Percentiles rank a stretch among this genome's conserved stretches.
Evolutionary conservation across 2,888 invertebrate species (phyloP).

Genomic region (Cremastinae sp.): DNA sequence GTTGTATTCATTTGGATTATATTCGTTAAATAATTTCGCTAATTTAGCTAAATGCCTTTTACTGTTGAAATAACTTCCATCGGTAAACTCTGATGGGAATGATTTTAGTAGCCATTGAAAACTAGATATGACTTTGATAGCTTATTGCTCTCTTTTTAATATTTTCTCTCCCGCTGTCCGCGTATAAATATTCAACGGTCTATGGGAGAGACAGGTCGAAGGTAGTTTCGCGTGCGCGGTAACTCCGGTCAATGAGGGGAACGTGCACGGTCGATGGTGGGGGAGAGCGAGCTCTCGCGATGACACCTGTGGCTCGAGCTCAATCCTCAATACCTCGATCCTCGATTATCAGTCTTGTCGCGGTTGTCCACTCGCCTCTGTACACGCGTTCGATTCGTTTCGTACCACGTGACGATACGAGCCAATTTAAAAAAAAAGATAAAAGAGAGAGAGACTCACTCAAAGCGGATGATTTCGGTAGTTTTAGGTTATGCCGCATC

Average conservation of each 20-base stretch:
- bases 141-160: no score
- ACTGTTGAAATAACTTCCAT: no score
- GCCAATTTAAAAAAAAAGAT: conserved; percentile 39
- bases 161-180: no score
- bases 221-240: conserved; percentile 57
- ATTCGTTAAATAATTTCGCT: no score
- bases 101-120: no score
- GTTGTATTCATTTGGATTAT: no score
- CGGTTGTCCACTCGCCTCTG: conserved; percentile 76
- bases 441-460: conserved; percentile 16
- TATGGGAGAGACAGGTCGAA: conserved; percentile 33
- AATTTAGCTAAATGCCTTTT: no score
- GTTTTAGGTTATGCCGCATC: conserved; percentile 30
- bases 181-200: no score
- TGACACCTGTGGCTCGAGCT: conserved; percentile 78
- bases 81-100: no score
- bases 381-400: conserved; percentile 64
- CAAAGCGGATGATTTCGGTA: conserved; percentile 37
- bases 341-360: conserved; percentile 77
- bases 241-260: conserved; percentile 57
- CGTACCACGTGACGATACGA: conserved; percentile 69
- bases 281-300: conserved; percentile 66
- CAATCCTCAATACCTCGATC: no score
- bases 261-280: conserved; percentile 57
- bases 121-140: no score